Evolutionary conservation across 2,113 vertebrate genomes (phyloP), one percentile per base, ranked within the genome.

Genomic region (Ammodytes dubius): DNA sequence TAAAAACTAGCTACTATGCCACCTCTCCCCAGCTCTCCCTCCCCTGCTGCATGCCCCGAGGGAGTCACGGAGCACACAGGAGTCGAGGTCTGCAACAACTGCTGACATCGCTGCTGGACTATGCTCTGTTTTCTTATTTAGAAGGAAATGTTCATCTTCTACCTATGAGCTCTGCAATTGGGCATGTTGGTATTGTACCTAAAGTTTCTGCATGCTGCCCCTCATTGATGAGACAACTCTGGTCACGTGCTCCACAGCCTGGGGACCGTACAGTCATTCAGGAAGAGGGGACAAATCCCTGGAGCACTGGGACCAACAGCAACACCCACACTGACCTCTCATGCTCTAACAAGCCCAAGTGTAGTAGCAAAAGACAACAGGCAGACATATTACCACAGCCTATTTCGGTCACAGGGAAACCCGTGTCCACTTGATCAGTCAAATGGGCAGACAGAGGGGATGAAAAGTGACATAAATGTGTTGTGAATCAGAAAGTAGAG

Each of bases 231-330:
- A 87, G 74, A 90, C 53, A 15, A 79, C 53, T 65, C 19, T 42
- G 74, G 84, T 84, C 85, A 84, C 77, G 83, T 47, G 82, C 69
- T 69, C 64, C 56, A 74, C 47, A 84, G 86, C 65, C 42, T 5
- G 46, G 46, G 57, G 64, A 63, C 66, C 1, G 1, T 68, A 46
- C 61, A 88, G 78, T 87, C 74, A 78, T 76, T 85, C 60, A 69
- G 74, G 81, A 79, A 80, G 67, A 76, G 71, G 27, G 77, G 66
- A 66, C 76, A 79, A 86, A 89, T 83, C 79, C 90, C 84, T 1
- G 11, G n/a, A 64, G 83, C 63, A 60, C 13, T 19, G 40, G 53
- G 69, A 70, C 81, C 80, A 57, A 65, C 45, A 6, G 86, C 78
- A 59, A 74, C 5, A 9, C 52, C 45, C 64, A 68, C 56, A 17